Evolutionary conservation across 2,888 invertebrate species (phyloP), one percentile per base, ranked within the genome.

Genomic region (Dolichomitus sp.): DNA sequence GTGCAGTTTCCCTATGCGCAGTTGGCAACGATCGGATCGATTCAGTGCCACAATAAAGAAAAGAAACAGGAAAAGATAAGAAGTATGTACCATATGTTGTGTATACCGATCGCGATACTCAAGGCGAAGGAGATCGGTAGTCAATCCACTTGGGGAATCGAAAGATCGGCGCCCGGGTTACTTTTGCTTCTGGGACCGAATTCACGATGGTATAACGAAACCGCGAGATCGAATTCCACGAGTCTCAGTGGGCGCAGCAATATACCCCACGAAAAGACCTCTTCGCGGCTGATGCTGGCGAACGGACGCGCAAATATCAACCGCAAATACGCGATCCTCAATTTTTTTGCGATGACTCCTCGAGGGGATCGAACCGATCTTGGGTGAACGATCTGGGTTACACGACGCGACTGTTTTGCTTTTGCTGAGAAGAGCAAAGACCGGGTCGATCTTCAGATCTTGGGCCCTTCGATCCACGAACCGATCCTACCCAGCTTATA

Each of bases 191-290:
- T 19, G 61, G 63, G 69, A 74, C 78, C 59, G 65, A 84, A 78
- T 77, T 77, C 77, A 73, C 65, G 69, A 63, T 73, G 80, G 69
- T 72, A 80, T 63, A 76, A 81, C 83, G 80, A 83, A 88, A 89
- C 88, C 90, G 85, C 89, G 87, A 84, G 86, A 90, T 89, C 88
- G 85, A 88, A 89, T 90, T 89, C 86, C 88, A 82, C 78, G 83
- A 82, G 84, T 80, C 82, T 83, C 81, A 78, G 78, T 80, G 85
- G 84, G 80, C 86, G 88, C 86, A 37, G 86, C 85, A 88, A 86
- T 80, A 72, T 48, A 48, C 61, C 59, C 40, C 69, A 52, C 48
- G 63, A n/a, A n/a, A 75, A 61, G 63, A 72, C 69, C 75, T 79
- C 70, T 69, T 68, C 57, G 59, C 80, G 54, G n/a, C 33, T 59